phyloP scores from a whole-genome alignment of 1,140 invertebrate species.

The Alviniconcha marisindica region DNA sequence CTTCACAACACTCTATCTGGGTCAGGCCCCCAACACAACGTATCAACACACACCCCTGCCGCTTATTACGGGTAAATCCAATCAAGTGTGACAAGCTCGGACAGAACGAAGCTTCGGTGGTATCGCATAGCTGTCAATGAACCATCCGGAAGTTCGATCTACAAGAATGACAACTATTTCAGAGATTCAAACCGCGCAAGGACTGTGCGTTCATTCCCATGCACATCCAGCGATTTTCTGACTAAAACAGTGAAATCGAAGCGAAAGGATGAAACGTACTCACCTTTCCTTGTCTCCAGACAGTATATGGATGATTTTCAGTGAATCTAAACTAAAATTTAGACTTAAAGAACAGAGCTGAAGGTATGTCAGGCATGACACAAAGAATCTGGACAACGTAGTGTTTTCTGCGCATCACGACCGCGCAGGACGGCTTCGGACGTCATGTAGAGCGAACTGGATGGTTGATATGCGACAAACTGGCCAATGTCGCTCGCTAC shows the following conservation, averaged over 20 bases:
- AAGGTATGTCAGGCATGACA: constrained; percentile 95
- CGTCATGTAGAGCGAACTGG: constrained; percentile 24
- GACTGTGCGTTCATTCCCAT: constrained; percentile 84
- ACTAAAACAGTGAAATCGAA: constrained; percentile 80
- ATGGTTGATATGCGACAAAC: not conserved
- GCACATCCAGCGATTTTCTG: constrained; percentile 79
- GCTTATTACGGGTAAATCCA: constrained; percentile 13
- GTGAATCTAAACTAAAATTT: constrained; percentile 46
- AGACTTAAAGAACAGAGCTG: constrained; percentile 81
- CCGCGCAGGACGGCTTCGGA: constrained; percentile 82
- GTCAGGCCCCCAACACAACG: constrained; percentile 6
- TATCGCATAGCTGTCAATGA: constrained; percentile 35
- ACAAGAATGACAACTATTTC: constrained; percentile 87
- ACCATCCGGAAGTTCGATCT: constrained; percentile 70
- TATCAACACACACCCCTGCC: constrained; percentile 23
- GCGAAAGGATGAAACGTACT: constrained; percentile 40
- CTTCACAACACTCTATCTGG: constrained; percentile 34
- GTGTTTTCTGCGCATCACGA: constrained; percentile 86
- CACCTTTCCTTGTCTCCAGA: constrained; percentile 50
- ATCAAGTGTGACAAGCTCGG: constrained; percentile 17
- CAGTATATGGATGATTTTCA: constrained; percentile 42
- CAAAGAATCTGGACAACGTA: constrained; percentile 96
- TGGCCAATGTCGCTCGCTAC: not conserved
- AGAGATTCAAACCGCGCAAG: constrained; percentile 81
- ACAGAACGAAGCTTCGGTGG: constrained; percentile 6